Conservation (phyloP, 2,888 invertebrate genomes). For the Oxycera nigricornis region DNA sequence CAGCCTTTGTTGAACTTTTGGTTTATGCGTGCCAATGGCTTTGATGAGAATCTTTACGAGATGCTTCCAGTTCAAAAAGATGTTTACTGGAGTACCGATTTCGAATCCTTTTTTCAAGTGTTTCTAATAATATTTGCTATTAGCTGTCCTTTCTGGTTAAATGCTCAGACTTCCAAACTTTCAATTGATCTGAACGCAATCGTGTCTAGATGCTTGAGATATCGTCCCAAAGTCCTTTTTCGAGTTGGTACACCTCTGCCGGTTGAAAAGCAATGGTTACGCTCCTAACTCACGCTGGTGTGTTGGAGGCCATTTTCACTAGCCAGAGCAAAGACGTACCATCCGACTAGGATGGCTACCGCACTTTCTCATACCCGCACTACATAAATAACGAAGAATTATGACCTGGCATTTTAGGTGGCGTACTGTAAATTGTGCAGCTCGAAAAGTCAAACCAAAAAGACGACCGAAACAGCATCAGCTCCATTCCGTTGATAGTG, state of each 20-base stretch:
- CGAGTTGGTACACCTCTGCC: background rate
- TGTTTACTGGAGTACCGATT: no score
- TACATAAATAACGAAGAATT: conserved; percentile 42
- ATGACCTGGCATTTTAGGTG: conserved; percentile 41
- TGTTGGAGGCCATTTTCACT: conserved; percentile 4
- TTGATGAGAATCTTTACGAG: background rate
- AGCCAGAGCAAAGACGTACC: conserved; percentile 2
- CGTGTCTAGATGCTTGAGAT: background rate
- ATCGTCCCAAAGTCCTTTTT: background rate
- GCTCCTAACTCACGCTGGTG: background rate
- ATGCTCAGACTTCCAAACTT: no score
- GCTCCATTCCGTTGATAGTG: conserved; percentile 39
- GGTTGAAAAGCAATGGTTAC: background rate
- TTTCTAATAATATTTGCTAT: no score
- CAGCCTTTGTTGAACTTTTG: background rate
- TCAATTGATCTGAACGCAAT: background rate
- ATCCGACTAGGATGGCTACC: background rate
- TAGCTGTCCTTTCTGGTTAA: no score
- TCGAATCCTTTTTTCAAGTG: no score
- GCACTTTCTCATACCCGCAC: conserved; percentile 33
- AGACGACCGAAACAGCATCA: conserved; percentile 34
- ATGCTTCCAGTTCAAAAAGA: no score
- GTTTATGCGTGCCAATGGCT: background rate
- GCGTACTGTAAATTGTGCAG: conserved; percentile 40
- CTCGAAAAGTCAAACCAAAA: conserved; percentile 39